Evolutionary conservation across 2,797 vertebrate genomes (phyloP).

Genomic region (Propithecus perrieri): DNA sequence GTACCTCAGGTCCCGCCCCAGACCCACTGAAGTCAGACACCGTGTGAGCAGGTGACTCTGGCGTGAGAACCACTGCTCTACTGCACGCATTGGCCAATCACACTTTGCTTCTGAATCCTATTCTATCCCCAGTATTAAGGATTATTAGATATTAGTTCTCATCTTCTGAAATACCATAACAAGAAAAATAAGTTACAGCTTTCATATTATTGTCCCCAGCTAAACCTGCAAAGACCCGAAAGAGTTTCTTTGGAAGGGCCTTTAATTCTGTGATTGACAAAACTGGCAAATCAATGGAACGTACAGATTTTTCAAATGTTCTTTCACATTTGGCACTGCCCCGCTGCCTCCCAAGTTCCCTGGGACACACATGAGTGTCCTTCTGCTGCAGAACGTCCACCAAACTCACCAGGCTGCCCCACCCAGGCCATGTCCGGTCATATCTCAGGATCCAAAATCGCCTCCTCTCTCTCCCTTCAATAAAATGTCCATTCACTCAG

Average conservation of each 20-base stretch:
- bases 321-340: background rate
- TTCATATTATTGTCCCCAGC: background rate
- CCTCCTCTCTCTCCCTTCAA: background rate
- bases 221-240: background rate
- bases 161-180: background rate
- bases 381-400: background rate
- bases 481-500: background rate
- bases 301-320: background rate
- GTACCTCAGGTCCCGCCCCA: background rate
- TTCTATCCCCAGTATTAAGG: background rate
- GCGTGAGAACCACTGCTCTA: background rate
- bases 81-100: background rate
- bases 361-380: no score
- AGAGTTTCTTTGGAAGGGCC: background rate
- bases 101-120: background rate
- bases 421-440: background rate
- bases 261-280: background rate
- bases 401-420: background rate
- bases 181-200: background rate
- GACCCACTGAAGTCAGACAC: background rate
- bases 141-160: background rate
- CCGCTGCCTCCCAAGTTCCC: background rate
- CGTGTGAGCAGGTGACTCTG: background rate
- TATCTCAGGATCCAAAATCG: background rate
- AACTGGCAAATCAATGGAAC: background rate